phyloP scores from a whole-genome alignment of 2,113 vertebrate species.

The Isurus oxyrinchus region DNA sequence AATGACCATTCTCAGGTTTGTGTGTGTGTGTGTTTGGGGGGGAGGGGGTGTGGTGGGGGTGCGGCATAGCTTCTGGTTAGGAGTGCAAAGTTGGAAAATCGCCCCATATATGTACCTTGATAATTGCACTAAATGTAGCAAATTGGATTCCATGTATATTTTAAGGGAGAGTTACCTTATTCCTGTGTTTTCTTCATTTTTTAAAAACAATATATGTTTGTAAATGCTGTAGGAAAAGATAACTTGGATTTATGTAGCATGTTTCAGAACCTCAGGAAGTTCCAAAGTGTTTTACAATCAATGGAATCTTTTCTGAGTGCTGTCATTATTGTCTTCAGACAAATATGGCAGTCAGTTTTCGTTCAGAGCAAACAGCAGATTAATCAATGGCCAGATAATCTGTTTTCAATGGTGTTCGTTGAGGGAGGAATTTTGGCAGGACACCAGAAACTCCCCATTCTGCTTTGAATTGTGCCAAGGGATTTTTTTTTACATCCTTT shows the following conservation, averaged over 20 bases:
- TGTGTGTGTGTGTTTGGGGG: too few relatives aligned
- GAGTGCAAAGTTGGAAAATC: not conserved
- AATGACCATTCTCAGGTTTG: not conserved
- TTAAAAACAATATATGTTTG: not conserved
- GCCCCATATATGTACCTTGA: not conserved
- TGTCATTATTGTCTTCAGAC: not conserved
- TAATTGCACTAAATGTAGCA: not conserved
- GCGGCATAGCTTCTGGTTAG: too few relatives aligned
- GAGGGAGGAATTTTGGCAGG: not conserved
- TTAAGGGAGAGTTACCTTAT: not conserved
- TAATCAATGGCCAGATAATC: conserved; percentile 2
- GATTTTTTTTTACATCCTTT: not conserved
- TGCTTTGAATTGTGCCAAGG: not conserved
- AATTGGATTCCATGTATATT: not conserved
- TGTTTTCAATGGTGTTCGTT: not conserved
- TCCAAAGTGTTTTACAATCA: not conserved
- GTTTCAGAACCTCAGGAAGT: not conserved
- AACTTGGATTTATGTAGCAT: not conserved
- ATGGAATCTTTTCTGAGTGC: not conserved
- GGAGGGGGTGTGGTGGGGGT: not conserved
- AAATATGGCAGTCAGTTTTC: not conserved
- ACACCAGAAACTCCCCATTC: not conserved
- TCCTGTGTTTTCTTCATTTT: not conserved
- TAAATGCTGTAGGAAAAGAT: not conserved
- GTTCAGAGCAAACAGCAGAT: not conserved